Evolutionary conservation across 2,797 vertebrate species (phyloP).

Genomic region (Myotis vivesi): DNA sequence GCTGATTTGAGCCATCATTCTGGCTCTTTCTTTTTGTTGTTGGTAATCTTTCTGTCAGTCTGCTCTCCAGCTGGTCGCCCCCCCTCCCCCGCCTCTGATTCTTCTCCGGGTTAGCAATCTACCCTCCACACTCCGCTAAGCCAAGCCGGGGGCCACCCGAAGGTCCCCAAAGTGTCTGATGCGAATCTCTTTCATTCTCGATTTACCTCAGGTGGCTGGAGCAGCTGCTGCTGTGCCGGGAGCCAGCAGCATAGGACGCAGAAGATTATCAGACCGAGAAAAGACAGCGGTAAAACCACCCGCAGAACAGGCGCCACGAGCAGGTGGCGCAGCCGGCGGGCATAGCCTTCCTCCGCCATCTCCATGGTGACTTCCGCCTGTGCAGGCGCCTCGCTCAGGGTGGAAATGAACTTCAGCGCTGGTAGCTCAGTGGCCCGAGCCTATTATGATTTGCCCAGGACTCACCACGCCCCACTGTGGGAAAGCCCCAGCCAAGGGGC

Average conservation of each 20-base stretch:
- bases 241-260: fast-evolving
- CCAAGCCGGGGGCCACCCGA: fast-evolving
- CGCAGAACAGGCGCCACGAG: fast-evolving
- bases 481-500: constrained; percentile 46
- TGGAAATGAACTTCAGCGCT: neutral
- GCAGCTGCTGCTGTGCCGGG: fast-evolving
- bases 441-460: neutral
- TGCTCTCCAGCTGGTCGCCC: neutral
- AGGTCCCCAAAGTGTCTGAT: neutral
- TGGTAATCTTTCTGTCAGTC: neutral
- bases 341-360: neutral
- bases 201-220: constrained; percentile 6
- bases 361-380: neutral
- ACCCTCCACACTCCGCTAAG: neutral
- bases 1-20: neutral
- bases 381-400: neutral
- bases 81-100: fast-evolving
- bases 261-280: fast-evolving
- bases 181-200: fast-evolving
- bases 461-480: neutral
- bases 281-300: fast-evolving
- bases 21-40: neutral
- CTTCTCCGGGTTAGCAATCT: fast-evolving
- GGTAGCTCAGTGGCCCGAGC: neutral
- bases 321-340: neutral